These are phyloP conservation scores for Hemibagrus wyckioides DNA, from an alignment of 2,113 vertebrate species.

Conservation along the genomic window DNA sequence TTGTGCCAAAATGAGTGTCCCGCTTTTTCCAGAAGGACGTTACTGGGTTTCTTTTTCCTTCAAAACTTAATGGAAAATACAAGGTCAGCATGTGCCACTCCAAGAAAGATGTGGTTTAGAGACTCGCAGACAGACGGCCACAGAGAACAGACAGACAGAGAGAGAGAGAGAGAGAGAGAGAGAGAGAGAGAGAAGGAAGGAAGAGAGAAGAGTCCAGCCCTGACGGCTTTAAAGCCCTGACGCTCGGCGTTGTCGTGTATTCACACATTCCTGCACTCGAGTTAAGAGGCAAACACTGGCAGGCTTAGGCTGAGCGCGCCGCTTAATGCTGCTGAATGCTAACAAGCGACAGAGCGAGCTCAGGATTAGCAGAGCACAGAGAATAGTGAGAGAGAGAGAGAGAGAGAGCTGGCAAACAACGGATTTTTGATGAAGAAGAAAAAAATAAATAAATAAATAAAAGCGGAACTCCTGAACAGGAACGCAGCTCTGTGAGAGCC, in stretches of 20 bases:
- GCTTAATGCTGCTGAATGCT: constrained; percentile 50
- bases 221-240: constrained; percentile 37
- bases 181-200: neutral
- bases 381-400: constrained; percentile 20
- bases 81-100: constrained; percentile 46
- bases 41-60: neutral
- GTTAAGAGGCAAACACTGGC: constrained; percentile 32
- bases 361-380: constrained; percentile 36
- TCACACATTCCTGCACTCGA: constrained; percentile 41
- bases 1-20: neutral
- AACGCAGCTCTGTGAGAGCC: neutral
- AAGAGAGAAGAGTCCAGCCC: constrained; percentile 29
- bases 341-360: constrained; percentile 38
- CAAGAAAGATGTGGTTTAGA: constrained; percentile 41
- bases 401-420: too few relatives aligned
- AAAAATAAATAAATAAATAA: neutral
- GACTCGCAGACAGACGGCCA: constrained; percentile 34
- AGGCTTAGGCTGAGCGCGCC: constrained; percentile 34
- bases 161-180: constrained; percentile 15
- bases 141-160: constrained; percentile 17
- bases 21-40: constrained; percentile 42
- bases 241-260: constrained; percentile 4
- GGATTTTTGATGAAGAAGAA: constrained; percentile 1
- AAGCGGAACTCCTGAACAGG: constrained; percentile 19
- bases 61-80: constrained; percentile 41